Percentiles rank a stretch among this genome's conserved stretches.
These are phyloP conservation scores for Gymnocephalus cernua DNA, from an alignment of 2,113 vertebrate species.

Conservation along the genomic window DNA sequence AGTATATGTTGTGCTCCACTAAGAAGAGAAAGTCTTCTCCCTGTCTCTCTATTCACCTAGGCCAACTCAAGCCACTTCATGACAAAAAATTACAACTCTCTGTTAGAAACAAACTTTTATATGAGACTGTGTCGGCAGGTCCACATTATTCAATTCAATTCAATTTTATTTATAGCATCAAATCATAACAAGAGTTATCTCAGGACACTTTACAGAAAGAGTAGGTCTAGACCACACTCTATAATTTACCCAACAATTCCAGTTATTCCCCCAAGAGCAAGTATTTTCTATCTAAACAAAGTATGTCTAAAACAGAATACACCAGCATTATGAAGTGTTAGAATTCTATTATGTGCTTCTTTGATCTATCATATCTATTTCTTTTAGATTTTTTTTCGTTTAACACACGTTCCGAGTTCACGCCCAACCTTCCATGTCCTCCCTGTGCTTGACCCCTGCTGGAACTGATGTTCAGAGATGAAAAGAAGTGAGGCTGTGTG, in stretches of 20 bases:
- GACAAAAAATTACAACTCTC: not conserved
- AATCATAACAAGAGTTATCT: too few relatives aligned
- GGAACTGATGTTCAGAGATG: constrained; percentile 52
- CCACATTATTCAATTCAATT: too few relatives aligned
- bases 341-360: not conserved
- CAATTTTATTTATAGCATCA: too few relatives aligned
- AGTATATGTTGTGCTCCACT: too few relatives aligned
- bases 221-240: too few relatives aligned
- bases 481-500: constrained; percentile 55
- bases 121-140: not conserved
- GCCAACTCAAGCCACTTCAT: too few relatives aligned
- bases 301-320: not conserved
- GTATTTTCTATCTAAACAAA: not conserved
- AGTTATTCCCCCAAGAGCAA: too few relatives aligned
- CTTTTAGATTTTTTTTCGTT: not conserved
- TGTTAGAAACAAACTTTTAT: constrained; percentile 1
- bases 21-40: too few relatives aligned
- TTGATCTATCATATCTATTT: constrained; percentile 1
- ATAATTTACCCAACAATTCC: too few relatives aligned
- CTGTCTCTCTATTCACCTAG: too few relatives aligned
- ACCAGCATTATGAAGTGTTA: not conserved
- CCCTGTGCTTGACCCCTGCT: constrained; percentile 30
- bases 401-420: constrained; percentile 21
- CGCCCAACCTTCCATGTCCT: not conserved
- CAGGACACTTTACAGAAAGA: too few relatives aligned